Base-by-base conservation (phyloP, 1,140 invertebrate species). In the Sitophilus oryzae region DNA sequence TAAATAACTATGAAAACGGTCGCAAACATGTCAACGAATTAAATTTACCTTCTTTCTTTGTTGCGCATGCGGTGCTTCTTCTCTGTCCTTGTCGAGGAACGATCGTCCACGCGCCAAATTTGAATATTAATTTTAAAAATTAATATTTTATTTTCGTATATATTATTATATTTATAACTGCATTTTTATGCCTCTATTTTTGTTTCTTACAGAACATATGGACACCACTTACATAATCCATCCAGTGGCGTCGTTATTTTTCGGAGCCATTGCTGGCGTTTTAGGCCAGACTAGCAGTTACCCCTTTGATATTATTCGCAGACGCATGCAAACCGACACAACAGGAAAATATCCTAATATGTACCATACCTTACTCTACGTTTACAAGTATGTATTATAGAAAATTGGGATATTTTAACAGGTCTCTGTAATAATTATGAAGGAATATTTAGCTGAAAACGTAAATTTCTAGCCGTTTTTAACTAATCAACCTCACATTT, bases 211-310 rank as follows among this genome's bases (percentile, higher is more conserved):
- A 68, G 66, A 67, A 61, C 59, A 66, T 41, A 36, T 70, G 36
- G 57, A 63, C 45, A 58, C 52, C 51, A 54, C 35, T 42, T 55
- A 55, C 36, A 76, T 74, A 56, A 75, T 74, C 49, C 77, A 77
- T 68, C 75, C 85, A 14, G 41, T 85, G 10, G 75, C 79, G 16
- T 82, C 85, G 58, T 71, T 97, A 64, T 64, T 78, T 45, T 95
- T 89, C 74, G 96, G 96, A 19, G 96, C 93, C 34, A 71, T 87
- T 19, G 93, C 96, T 43, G 96, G 96, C 21, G 80, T 96, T 54
- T 74, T 95, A 19, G 93, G 93, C n/a, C 96, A 99, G 75, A 89
- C 91, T 1, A 84, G 89, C 22, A 96, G 93, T 37, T 99, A 98
- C 77, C 96, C 96, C 11, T 74, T 96, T 51, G 93, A 96, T 74